Percentiles rank a stretch among this genome's conserved stretches.
Conservation (phyloP, 35 echinoderm and acorn worm genomes). For the Anneissia japonica region DNA sequence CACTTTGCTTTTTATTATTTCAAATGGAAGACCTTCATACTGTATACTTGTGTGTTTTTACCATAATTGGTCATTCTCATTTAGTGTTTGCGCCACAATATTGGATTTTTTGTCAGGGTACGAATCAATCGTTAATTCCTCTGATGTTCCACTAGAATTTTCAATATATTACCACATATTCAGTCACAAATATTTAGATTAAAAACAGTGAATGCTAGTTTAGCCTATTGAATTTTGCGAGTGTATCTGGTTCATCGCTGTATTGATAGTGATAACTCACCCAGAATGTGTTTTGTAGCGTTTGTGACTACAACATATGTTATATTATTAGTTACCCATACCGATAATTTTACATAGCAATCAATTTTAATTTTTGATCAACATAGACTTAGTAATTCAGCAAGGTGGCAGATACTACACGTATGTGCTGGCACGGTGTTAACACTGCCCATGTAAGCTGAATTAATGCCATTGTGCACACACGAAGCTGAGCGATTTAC, state of each 20-base stretch:
- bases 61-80: background rate
- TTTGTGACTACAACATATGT: too few relatives aligned
- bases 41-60: background rate
- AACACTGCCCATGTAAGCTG: background rate
- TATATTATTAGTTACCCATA: too few relatives aligned
- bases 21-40: background rate
- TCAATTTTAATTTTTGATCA: conserved; percentile 2
- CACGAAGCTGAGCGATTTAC: too few relatives aligned
- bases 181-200: background rate
- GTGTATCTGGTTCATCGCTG: too few relatives aligned
- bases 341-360: background rate
- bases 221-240: background rate
- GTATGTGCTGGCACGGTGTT: background rate
- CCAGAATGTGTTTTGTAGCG: too few relatives aligned
- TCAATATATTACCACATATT: background rate
- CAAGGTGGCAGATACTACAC: background rate
- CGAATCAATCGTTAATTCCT: background rate
- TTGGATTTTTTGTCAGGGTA: background rate
- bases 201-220: background rate
- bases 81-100: background rate
- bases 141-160: background rate
- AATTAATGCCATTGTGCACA: background rate
- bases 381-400: background rate
- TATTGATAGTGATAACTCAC: too few relatives aligned
- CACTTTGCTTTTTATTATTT: background rate